phyloP scores from a whole-genome alignment of 2,113 vertebrate species.

The Protobothrops flavoviridis region DNA sequence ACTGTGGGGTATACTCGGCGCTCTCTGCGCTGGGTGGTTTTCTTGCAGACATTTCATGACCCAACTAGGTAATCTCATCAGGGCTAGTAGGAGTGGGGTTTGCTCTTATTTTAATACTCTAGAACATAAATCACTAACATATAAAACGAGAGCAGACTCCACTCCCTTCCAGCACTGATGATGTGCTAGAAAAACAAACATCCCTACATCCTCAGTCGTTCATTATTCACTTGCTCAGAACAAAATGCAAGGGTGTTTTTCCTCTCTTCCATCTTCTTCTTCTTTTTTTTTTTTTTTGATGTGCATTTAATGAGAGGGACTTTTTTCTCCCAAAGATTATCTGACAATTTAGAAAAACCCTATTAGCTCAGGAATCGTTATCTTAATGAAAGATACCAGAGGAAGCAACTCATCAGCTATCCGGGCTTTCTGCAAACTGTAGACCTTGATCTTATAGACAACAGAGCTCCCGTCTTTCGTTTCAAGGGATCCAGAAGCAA shows the following conservation, averaged over 20 bases:
- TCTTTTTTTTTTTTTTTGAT: neutral
- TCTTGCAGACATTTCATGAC: too few species aligned
- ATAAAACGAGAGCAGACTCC: neutral
- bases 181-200: neutral
- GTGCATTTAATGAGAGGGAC: neutral
- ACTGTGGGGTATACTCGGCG: too few species aligned
- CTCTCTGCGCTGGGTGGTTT: too few species aligned
- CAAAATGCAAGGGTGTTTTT: neutral
- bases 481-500: neutral
- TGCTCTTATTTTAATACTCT: neutral
- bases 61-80: too few species aligned
- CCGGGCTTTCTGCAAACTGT: neutral
- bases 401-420: neutral
- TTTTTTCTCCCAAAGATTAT: neutral
- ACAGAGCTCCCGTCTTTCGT: neutral
- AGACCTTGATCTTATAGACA: neutral
- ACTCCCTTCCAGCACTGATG: too few species aligned
- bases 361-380: conserved; percentile 8
- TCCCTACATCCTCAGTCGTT: neutral
- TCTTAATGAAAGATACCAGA: neutral
- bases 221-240: neutral
- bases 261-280: neutral
- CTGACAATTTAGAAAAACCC: neutral
- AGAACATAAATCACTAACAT: neutral
- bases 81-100: neutral